phyloP scores from a whole-genome alignment of 2,888 invertebrate genomes.

The Metalampra italica region DNA sequence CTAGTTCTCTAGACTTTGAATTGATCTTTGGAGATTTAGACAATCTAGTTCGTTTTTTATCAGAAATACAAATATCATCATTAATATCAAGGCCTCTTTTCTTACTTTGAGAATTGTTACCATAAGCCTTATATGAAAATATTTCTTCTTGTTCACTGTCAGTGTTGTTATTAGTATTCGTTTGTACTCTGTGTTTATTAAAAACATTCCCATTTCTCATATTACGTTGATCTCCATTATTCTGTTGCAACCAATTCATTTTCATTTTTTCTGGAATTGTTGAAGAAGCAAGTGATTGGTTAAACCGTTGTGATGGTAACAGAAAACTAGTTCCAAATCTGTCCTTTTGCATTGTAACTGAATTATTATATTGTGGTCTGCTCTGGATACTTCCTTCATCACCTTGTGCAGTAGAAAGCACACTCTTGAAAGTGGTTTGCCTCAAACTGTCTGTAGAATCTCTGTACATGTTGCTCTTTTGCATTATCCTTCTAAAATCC shows the following conservation, averaged over 20 bases:
- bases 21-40: slow-evolving; percentile 17
- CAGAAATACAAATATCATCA: slow-evolving; percentile 22
- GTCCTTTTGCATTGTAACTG: slow-evolving; percentile 13
- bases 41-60: slow-evolving; percentile 34
- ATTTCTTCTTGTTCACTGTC: slow-evolving; percentile 43
- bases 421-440: slow-evolving; percentile 35
- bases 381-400: slow-evolving; percentile 3
- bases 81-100: slow-evolving; percentile 31
- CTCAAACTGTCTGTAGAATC: slow-evolving; percentile 36
- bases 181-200: not conserved
- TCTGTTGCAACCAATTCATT: slow-evolving; percentile 5
- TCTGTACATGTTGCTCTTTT: slow-evolving; percentile 31
- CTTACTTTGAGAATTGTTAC: slow-evolving; percentile 19
- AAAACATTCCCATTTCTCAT: not conserved
- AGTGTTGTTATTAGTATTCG: slow-evolving; percentile 6
- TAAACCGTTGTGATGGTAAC: slow-evolving; percentile 55
- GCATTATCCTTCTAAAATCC: slow-evolving; percentile 28
- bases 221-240: not conserved
- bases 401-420: slow-evolving; percentile 17
- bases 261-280: slow-evolving; percentile 14
- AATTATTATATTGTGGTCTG: not conserved
- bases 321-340: slow-evolving; percentile 30
- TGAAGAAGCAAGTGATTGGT: slow-evolving; percentile 12
- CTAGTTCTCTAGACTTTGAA: slow-evolving; percentile 11
- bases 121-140: slow-evolving; percentile 28